phyloP scores from a whole-genome alignment of 2,888 invertebrate species.

The Caenorhabditis sp. region DNA sequence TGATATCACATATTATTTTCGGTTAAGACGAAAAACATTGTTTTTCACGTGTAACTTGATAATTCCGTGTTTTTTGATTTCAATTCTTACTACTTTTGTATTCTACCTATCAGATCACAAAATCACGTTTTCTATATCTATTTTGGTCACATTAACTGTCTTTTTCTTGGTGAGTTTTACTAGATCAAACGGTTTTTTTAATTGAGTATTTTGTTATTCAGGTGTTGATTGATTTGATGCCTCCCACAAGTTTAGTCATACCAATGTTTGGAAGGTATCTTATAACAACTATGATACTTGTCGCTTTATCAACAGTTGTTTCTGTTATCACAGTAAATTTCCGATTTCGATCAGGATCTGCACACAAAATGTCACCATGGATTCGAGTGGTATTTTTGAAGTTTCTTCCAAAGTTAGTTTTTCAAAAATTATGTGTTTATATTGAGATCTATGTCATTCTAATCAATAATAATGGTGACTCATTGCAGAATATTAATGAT shows the following conservation, averaged over 20 bases:
- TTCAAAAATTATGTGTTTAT: neutral
- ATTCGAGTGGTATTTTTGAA: constrained; percentile 65
- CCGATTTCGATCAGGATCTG: constrained; percentile 67
- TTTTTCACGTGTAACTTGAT: constrained; percentile 70
- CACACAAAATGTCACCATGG: constrained; percentile 70
- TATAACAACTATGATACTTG: constrained; percentile 70
- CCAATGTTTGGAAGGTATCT: constrained; percentile 71
- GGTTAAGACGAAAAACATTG: constrained; percentile 66
- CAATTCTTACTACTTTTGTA: constrained; percentile 70
- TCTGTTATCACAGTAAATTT: constrained; percentile 69
- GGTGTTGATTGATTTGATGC: constrained; percentile 69
- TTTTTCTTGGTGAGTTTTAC: constrained; percentile 69
- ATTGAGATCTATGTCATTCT: too few species aligned
- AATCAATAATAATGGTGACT: too few species aligned
- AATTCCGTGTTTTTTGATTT: constrained; percentile 70
- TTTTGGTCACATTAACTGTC: constrained; percentile 70
- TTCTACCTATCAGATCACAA: constrained; percentile 71
- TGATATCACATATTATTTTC: constrained; percentile 70
- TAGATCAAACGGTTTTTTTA: constrained; percentile 2
- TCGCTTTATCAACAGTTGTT: constrained; percentile 64
- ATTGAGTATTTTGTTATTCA: constrained; percentile 17
- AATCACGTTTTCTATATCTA: constrained; percentile 71
- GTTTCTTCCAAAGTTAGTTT: constrained; percentile 62
- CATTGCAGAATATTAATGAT: constrained; percentile 63
- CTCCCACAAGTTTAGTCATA: constrained; percentile 70